A percentile compares a stretch with the other conserved stretches of the same genome.
Evolutionary conservation across 2,888 invertebrate species (phyloP).

Genomic region (Actias luna): DNA sequence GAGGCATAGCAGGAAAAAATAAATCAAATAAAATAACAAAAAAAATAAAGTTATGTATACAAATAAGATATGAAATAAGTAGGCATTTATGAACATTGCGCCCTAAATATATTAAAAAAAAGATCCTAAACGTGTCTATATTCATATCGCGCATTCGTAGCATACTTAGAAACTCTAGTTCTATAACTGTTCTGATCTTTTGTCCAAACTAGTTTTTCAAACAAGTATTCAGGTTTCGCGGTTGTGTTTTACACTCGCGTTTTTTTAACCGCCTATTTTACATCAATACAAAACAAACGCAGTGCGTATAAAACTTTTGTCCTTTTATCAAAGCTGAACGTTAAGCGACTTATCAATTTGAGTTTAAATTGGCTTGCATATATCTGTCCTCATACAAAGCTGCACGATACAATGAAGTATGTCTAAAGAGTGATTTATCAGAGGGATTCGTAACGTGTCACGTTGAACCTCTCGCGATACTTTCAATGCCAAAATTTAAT

Average conservation of each 20-base stretch:
- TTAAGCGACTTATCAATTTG: not conserved
- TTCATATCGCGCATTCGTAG: no score
- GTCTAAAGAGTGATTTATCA: conserved; percentile 16
- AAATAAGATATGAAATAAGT: no score
- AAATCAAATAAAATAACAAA: no score
- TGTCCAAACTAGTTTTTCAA: no score
- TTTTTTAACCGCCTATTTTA: not conserved
- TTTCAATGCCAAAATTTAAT: conserved; percentile 72
- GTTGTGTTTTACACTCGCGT: not conserved
- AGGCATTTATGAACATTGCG: no score
- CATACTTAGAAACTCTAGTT: no score
- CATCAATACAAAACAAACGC: not conserved
- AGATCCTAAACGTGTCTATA: no score
- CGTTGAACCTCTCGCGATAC: conserved; percentile 46
- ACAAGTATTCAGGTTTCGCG: no score
- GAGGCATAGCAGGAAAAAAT: no score
- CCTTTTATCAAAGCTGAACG: not conserved
- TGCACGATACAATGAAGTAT: not conserved
- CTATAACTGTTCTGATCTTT: no score
- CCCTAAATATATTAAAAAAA: no score
- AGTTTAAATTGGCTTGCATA: conserved; percentile 4
- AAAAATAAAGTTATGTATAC: no score
- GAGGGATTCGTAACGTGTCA: conserved; percentile 44
- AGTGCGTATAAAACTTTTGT: not conserved
- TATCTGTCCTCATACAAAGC: conserved; percentile 1